Percentiles rank a stretch among this genome's conserved stretches.
phyloP scores from a whole-genome alignment of 2,888 invertebrate genomes.

The Caenorhabditis auriculariae region DNA sequence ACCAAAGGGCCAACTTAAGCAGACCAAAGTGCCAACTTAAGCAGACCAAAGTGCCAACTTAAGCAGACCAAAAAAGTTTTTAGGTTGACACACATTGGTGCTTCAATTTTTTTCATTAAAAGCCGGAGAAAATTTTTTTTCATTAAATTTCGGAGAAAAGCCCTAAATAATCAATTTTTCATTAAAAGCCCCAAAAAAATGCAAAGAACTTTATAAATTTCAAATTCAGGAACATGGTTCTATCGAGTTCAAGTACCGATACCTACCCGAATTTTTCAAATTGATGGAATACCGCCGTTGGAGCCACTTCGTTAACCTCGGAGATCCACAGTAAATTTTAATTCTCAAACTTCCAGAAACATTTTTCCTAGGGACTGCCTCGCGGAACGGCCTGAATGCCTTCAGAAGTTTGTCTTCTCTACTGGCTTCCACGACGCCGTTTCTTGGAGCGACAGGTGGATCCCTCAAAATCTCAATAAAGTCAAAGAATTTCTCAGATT shows the following conservation, averaged over 20 bases:
- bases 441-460: conserved; percentile 46
- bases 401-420: conserved; percentile 61
- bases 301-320: conserved; percentile 61
- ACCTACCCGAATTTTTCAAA: conserved; percentile 61
- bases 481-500: conserved; percentile 7
- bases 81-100: no score
- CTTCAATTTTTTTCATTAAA: no score
- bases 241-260: conserved; percentile 61
- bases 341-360: not conserved
- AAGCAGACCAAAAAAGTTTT: no score
- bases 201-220: not conserved
- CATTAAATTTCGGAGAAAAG: no score
- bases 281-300: conserved; percentile 57
- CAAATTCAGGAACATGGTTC: conserved; percentile 51
- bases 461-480: not conserved
- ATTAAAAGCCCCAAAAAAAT: no score
- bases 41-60: no score
- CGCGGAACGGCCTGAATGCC: conserved; percentile 54
- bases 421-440: conserved; percentile 62
- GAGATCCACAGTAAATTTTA: conserved; percentile 47
- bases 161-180: no score
- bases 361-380: conserved; percentile 53
- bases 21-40: no score
- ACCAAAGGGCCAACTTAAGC: no score
- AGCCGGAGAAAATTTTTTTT: no score